phyloP scores from a whole-genome alignment of 2,797 vertebrate genomes.

The Clangula hyemalis region DNA sequence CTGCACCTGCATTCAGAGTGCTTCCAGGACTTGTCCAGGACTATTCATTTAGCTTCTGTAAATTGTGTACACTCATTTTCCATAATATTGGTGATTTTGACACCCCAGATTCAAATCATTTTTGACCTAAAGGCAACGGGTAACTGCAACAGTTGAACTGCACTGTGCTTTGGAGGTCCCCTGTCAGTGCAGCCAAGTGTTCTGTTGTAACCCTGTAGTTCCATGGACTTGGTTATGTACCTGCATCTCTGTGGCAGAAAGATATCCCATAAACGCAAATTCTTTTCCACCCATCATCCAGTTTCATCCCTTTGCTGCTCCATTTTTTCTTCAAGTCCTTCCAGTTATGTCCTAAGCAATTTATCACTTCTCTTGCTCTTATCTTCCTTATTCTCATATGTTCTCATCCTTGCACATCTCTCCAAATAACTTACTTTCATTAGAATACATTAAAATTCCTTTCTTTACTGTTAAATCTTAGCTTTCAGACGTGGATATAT shows the following conservation, averaged over 20 bases:
- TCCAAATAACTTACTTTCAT: neutral
- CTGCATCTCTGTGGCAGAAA: neutral
- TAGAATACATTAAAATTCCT: neutral
- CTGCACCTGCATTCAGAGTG: neutral
- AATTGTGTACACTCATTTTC: neutral
- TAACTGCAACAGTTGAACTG: neutral
- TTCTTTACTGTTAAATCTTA: neutral
- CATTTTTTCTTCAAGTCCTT: neutral
- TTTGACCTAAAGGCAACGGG: neutral
- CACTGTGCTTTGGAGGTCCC: neutral
- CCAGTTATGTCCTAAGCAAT: neutral
- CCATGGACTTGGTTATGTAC: neutral
- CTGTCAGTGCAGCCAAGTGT: rapidly evolving
- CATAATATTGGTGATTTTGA: neutral
- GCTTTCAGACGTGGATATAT: neutral
- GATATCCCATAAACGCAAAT: neutral
- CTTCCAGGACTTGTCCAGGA: neutral
- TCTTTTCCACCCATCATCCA: neutral
- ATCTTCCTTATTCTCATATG: neutral
- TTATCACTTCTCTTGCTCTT: neutral
- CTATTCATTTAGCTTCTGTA: neutral
- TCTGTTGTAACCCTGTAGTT: neutral
- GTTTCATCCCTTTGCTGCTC: neutral
- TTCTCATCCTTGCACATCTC: neutral
- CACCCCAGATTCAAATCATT: neutral